Evolutionary conservation across 2,113 vertebrate species (phyloP), one percentile per base, ranked within the genome.

Genomic region (Campylomormyrus numenius): DNA sequence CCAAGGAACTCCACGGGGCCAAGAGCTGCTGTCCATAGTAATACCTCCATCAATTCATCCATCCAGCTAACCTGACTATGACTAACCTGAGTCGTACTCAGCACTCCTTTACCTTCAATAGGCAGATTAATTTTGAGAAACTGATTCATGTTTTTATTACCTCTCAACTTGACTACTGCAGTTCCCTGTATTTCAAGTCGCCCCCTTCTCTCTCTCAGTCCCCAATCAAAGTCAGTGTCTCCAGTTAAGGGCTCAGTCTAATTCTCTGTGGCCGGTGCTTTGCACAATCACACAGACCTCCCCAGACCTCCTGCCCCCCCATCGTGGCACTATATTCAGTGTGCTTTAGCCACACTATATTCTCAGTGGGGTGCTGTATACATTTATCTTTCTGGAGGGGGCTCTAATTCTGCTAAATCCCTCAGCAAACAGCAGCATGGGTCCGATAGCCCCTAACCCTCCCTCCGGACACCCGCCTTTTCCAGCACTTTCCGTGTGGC

Each of bases 311-410:
- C 3, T 42, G 66, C 27, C 27, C 50, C 88, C 70, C 8, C 11
- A 62, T 62, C 39, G 27, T 80, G 42, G 24, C 80, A 85, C 89
- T 89, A 62, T 85, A 89, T 85, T 85, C 89, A 85, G 39, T 46
- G 52, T 50, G 21, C 24, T 48, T 89, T 53, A 85, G 50, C 77
- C 80, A 46, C 49, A 9, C 89, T 58, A 89, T 85, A 39, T 56
- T 85, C 89, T 89, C 89, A 89, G 77, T 4, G 42, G 89, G 89
- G 52, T 10, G 24, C 50, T 27, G 80, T 46, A 89, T 77, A 84
- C 77, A 85, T 89, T 89, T 89, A 89, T 58, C 89, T 89, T 89
- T 84, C 77, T 89, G 89, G 80, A 89, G 89, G 58, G 77, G 52
- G n/a, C 48, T 56, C 74, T 89, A 89, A 89, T 85, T 89, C 89